A percentile compares a stretch with the other conserved stretches of the same genome.
Evolutionary conservation across 2,797 vertebrate genomes (phyloP).

Genomic region (Delichon dasypus): DNA sequence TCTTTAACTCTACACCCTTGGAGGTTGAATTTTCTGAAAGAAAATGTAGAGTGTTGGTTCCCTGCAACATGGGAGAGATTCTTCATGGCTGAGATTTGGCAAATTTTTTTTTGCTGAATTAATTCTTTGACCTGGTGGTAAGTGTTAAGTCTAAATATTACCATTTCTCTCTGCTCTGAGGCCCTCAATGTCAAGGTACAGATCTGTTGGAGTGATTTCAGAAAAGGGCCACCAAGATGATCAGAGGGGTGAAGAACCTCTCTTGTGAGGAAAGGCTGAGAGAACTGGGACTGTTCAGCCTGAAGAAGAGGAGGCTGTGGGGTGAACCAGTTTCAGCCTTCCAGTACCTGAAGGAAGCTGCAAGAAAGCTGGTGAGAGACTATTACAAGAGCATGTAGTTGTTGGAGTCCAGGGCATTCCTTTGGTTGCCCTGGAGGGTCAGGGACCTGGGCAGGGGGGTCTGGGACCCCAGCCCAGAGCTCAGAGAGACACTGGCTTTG

Average conservation of each 20-base stretch:
- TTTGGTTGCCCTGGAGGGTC: no score
- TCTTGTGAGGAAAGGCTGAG: background rate
- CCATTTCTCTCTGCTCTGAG: background rate
- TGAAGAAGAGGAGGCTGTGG: background rate
- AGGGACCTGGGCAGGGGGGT: no score
- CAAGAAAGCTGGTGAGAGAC: background rate
- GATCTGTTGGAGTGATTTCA: background rate
- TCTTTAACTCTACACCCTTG: background rate
- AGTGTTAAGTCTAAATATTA: background rate
- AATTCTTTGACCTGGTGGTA: background rate
- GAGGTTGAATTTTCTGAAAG: background rate
- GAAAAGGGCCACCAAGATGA: background rate
- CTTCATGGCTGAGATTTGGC: background rate
- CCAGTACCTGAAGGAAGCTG: background rate
- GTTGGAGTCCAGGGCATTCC: no score
- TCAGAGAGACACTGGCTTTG: no score
- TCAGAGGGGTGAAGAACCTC: background rate
- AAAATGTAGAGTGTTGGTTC: background rate
- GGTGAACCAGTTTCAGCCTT: accelerated
- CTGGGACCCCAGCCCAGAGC: no score
- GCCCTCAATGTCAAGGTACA: accelerated
- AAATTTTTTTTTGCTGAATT: background rate
- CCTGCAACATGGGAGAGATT: background rate
- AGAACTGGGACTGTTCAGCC: no score
- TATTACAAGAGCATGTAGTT: background rate